Evolutionary conservation across 2,113 vertebrate species (phyloP).

Genomic region (Oophaga pumilio): DNA sequence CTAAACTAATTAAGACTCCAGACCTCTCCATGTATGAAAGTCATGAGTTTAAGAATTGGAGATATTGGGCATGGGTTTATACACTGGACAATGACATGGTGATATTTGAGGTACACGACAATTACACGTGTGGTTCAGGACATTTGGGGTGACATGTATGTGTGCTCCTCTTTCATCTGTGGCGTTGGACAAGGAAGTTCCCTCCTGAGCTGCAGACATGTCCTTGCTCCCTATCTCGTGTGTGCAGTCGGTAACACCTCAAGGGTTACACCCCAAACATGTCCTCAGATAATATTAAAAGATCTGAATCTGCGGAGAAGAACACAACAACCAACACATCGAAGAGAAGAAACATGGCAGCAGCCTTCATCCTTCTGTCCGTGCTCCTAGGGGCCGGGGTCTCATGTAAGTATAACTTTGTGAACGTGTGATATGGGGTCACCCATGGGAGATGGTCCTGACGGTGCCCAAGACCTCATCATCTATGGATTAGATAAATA

Average conservation of each 20-base stretch:
- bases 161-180: too few relatives aligned
- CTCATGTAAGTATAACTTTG: constrained; percentile 11
- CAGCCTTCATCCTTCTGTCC: not conserved
- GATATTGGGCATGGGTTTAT: too few relatives aligned
- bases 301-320: not conserved
- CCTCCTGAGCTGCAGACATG: too few relatives aligned
- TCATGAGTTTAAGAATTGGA: too few relatives aligned
- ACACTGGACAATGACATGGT: too few relatives aligned
- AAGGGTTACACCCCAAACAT: not conserved
- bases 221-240: not conserved
- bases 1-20: too few relatives aligned
- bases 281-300: not conserved
- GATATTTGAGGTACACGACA: too few relatives aligned
- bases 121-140: too few relatives aligned
- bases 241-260: not conserved
- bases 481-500: not conserved
- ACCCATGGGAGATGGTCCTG: not conserved
- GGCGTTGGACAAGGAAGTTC: too few relatives aligned
- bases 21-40: too few relatives aligned
- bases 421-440: not conserved
- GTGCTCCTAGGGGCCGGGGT: constrained; percentile 3
- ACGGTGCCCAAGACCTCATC: too few relatives aligned
- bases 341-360: not conserved
- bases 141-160: too few relatives aligned
- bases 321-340: not conserved